These are phyloP conservation scores for Siphonodentalium dalli DNA, from an alignment of 2,888 invertebrate species.

Conservation along the genomic window DNA sequence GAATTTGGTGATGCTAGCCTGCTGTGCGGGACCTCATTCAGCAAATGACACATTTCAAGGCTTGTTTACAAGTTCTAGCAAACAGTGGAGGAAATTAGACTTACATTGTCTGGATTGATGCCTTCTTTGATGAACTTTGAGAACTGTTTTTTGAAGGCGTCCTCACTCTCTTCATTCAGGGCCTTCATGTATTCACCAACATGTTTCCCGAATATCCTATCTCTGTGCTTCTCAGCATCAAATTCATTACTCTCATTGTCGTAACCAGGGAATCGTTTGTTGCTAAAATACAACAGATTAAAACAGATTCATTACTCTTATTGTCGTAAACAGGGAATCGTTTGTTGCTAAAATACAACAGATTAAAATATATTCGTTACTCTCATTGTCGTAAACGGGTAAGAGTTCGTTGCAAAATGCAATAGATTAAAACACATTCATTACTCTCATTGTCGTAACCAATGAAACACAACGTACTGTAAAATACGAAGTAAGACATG, in stretches of 20 bases:
- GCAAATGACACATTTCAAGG: no score
- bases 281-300: slow-evolving; percentile 68
- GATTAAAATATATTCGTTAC: slow-evolving; percentile 85
- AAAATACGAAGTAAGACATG: no score
- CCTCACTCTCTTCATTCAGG: slow-evolving; percentile 89
- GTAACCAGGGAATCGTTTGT: slow-evolving; percentile 97
- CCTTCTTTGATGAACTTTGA: slow-evolving; percentile 93
- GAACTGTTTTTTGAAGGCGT: slow-evolving; percentile 97
- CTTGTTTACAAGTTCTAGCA: no score
- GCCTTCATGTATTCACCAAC: slow-evolving; percentile 96
- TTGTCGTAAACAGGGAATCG: slow-evolving; percentile 97
- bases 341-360: slow-evolving; percentile 74
- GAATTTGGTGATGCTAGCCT: no score
- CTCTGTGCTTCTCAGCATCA: slow-evolving; percentile 93
- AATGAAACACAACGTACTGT: no score
- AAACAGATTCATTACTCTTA: slow-evolving; percentile 91
- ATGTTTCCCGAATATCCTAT: slow-evolving; percentile 96
- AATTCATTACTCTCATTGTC: slow-evolving; percentile 91
- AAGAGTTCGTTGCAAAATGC: slow-evolving; percentile 84
- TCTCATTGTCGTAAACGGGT: slow-evolving; percentile 94
- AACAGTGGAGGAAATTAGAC: slow-evolving; percentile 29
- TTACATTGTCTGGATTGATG: slow-evolving; percentile 86
- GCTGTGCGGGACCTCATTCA: no score
- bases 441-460: slow-evolving; percentile 95
- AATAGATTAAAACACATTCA: slow-evolving; percentile 75